Conservation (phyloP, 92 coral and sea anemone species). For the Zoanthus sansibaricus region DNA sequence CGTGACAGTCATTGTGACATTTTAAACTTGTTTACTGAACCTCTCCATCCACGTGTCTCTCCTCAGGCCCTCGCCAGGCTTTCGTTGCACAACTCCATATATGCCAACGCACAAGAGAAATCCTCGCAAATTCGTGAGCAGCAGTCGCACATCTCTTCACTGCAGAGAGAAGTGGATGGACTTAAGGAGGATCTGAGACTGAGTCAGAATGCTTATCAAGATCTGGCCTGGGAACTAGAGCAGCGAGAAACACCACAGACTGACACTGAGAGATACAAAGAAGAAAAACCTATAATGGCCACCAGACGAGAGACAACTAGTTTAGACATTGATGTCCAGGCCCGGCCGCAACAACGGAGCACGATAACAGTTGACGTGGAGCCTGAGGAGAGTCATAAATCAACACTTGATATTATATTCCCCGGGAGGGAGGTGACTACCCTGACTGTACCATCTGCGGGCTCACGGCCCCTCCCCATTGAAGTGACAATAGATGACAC, state of each 20-base stretch:
- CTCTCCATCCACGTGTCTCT: too few species aligned
- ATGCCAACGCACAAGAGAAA: slow-evolving; percentile 66
- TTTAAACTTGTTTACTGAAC: too few species aligned
- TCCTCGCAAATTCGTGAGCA: slow-evolving; percentile 67
- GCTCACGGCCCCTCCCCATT: slow-evolving; percentile 73
- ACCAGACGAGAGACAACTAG: slow-evolving; percentile 69
- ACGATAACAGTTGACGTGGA: slow-evolving; percentile 76
- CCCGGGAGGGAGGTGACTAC: slow-evolving; percentile 56
- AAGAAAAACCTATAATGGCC: slow-evolving; percentile 16
- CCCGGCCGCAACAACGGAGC: slow-evolving; percentile 70
- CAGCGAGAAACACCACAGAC: slow-evolving; percentile 9
- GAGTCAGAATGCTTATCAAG: slow-evolving; percentile 85
- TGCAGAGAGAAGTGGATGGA: slow-evolving; percentile 74
- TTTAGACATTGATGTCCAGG: slow-evolving; percentile 71
- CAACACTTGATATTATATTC: slow-evolving; percentile 72
- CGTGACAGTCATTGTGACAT: too few species aligned
- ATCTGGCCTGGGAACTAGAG: slow-evolving; percentile 65
- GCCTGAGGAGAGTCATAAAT: slow-evolving; percentile 57
- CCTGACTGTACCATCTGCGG: slow-evolving; percentile 55
- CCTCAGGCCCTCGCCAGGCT: too few species aligned
- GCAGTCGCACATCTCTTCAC: slow-evolving; percentile 59
- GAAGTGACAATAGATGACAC: slow-evolving; percentile 78
- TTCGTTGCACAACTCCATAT: slow-evolving; percentile 40
- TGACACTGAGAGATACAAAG: background rate
- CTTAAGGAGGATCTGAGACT: slow-evolving; percentile 72